Evolutionary conservation across 2,797 vertebrate species (phyloP).

Genomic region (Epinephelus awoara): DNA sequence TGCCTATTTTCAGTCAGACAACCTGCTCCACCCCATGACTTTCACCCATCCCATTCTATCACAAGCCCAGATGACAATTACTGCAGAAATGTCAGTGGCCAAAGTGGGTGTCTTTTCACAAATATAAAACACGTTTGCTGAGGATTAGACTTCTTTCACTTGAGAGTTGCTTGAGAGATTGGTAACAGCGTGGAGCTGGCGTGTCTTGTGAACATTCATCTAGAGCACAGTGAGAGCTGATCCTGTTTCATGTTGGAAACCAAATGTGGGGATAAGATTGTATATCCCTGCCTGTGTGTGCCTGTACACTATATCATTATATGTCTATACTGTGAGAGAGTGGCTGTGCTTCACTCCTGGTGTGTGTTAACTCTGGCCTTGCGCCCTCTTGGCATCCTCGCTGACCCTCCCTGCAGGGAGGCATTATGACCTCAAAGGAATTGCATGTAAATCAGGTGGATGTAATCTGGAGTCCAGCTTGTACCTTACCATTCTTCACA

Average conservation of each 20-base stretch:
- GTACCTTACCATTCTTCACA: conserved; percentile 20
- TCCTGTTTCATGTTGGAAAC: neutral
- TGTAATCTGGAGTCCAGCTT: conserved; percentile 50
- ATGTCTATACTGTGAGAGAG: conserved; percentile 2
- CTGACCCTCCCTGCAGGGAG: conserved; percentile 39
- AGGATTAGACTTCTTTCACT: neutral
- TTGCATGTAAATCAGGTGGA: conserved; percentile 62
- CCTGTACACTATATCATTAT: conserved; percentile 18
- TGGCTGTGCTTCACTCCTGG: conserved; percentile 17
- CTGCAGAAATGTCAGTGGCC: too few species aligned
- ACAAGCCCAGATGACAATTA: neutral
- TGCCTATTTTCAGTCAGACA: neutral
- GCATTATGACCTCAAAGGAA: conserved; percentile 61
- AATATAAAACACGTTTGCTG: neutral
- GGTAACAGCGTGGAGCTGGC: neutral
- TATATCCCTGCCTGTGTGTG: conserved; percentile 17
- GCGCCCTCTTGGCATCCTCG: conserved; percentile 32
- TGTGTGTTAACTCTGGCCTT: conserved; percentile 30
- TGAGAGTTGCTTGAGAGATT: too few species aligned
- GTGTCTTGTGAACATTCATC: neutral
- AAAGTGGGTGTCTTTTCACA: neutral
- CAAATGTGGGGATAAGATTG: conserved; percentile 17
- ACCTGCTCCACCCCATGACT: neutral
- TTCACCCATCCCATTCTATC: neutral
- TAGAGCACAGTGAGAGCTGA: neutral